Evolutionary conservation across 1,140 invertebrate species (phyloP), one percentile per base, ranked within the genome.

Genomic region (Neuroterus valhalla): DNA sequence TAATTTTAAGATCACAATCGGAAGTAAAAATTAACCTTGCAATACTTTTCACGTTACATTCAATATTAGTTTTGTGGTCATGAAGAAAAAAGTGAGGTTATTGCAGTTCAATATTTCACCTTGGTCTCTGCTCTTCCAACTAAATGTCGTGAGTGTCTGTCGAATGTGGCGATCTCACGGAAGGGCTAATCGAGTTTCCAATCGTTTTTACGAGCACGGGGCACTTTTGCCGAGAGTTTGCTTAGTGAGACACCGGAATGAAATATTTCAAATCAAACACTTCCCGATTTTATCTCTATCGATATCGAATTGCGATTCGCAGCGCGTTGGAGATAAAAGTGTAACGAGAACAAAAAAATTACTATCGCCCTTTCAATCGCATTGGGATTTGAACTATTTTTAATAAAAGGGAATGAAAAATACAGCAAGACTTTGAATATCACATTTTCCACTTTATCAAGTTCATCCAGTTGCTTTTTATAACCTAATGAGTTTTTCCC

Each of bases 121-220:
- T 62, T 62, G 55, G 15, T 62, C 55, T 26, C 26, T 15, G 55
- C 55, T 62, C 11, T 62, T 62, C 31, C 31, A 62, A 62, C 26
- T 26, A 62, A 15, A 31, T 26, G 26, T 31, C 23, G 55, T 31
- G 55, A 62, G 46, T 12, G 55, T 23, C 31, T 62, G 55, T 62
- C 55, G 55, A 62, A 62, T 62, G 55, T 31, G 23, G 55, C 14
- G 55, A 62, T 15, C 55, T 5, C 55, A 62, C 55, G 55, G 31
- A 62, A 62, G 55, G 55, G 55, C 26, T 62, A 62, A 62, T 62
- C 55, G 55, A 62, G 55, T 62, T 62, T 62, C 26, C 55, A 26
- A 62, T 62, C 55, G 26, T 31, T 62, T 62, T 62, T 62, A 62
- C 55, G 55, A 62, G 55, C 21, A 55, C 55, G 14, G 0, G 3